Conservation (phyloP, 2,797 vertebrate genomes). For the Dendrocincla fuliginosa region DNA sequence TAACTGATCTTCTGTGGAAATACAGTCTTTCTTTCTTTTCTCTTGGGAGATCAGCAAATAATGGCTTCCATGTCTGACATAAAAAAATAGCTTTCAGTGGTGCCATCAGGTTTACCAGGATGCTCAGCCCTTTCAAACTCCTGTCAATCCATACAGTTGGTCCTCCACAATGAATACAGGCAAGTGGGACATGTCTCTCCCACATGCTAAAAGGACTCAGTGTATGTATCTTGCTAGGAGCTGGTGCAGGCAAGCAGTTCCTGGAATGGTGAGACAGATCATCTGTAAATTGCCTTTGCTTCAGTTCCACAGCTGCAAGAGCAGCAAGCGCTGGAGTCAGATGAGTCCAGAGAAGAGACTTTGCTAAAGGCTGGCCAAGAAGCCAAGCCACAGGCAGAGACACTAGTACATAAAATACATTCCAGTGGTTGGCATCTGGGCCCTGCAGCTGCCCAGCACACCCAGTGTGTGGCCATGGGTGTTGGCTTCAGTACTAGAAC, state of each 20-base stretch:
- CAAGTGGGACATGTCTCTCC: background rate
- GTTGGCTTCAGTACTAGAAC: constrained; percentile 69
- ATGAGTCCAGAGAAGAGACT: constrained; percentile 37
- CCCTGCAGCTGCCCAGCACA: constrained; percentile 65
- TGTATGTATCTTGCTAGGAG: background rate
- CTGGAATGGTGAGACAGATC: constrained; percentile 14
- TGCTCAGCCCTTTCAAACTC: background rate
- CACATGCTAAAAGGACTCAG: background rate
- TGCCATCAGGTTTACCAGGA: background rate
- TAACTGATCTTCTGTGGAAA: background rate
- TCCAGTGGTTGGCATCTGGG: constrained; percentile 79
- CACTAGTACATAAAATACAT: constrained; percentile 69
- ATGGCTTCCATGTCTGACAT: background rate
- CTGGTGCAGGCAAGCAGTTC: constrained; percentile 6
- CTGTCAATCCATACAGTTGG: background rate
- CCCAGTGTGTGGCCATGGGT: constrained; percentile 71
- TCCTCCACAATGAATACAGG: background rate
- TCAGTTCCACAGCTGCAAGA: constrained; percentile 45
- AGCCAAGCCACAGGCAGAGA: constrained; percentile 67
- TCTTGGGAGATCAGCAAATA: background rate
- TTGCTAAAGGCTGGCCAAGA: constrained; percentile 48
- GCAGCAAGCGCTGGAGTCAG: constrained; percentile 3
- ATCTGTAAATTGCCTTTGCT: constrained; percentile 43
- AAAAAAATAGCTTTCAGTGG: background rate
- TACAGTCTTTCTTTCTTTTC: background rate